A percentile compares a stretch with the other conserved stretches of the same genome.
phyloP scores from a whole-genome alignment of 2,113 vertebrate genomes.

The rat (Rattus norvegicus) region DNA sequence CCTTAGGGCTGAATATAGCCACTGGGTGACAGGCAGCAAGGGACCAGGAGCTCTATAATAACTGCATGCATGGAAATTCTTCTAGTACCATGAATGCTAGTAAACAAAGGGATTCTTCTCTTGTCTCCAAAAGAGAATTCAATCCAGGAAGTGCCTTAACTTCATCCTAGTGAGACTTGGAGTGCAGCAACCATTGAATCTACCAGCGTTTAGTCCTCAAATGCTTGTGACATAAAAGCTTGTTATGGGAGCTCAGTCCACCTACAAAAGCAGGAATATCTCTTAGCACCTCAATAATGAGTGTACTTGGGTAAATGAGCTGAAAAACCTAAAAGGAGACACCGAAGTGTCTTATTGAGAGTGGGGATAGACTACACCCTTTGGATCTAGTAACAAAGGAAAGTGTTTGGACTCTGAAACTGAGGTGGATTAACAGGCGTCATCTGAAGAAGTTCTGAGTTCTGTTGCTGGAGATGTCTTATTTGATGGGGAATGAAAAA shows the following conservation, averaged over 20 bases:
- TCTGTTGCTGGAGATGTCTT: not conserved
- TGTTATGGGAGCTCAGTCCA: not conserved
- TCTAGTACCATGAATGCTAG: not conserved
- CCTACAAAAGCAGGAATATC: not conserved
- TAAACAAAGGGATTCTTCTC: not conserved
- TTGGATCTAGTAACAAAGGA: not conserved
- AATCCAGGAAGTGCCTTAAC: not conserved
- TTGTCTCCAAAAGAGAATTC: not conserved
- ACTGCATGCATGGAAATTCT: not conserved
- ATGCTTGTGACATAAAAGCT: not conserved
- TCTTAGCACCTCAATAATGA: not conserved
- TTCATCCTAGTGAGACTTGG: not conserved
- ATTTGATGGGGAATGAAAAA: not conserved
- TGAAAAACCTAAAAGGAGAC: not conserved
- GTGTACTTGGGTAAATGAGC: not conserved
- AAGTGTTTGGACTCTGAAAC: not conserved
- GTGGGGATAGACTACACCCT: not conserved
- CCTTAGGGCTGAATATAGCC: not conserved
- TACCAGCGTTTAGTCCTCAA: not conserved
- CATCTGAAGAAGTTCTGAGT: not conserved
- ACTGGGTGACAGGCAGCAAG: not conserved
- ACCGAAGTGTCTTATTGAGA: not conserved
- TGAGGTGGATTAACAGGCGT: not conserved
- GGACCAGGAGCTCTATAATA: not conserved
- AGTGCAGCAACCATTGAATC: not conserved